Evolutionary conservation across 2,888 invertebrate species (phyloP), one percentile per base, ranked within the genome.

Genomic region (Acanthopleura granulata): DNA sequence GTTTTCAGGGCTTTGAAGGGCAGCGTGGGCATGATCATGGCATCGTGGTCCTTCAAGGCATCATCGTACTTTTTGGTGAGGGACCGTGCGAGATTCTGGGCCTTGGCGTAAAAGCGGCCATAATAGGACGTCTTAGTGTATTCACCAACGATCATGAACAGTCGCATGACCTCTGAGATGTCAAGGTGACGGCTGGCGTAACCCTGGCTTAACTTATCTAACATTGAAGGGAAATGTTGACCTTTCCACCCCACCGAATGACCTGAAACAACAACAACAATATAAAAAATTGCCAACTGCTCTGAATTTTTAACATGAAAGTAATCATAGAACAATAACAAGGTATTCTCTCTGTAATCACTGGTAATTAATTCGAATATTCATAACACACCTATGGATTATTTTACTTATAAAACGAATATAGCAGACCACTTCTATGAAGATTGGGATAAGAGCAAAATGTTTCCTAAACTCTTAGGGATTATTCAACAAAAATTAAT

Each of bases 21-120:
- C 49, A 82, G 57, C 14, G 87, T 87, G 16, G 87, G 86, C 84
- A 86, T 83, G 16, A 87, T 75, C 14, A 87, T 73, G 57, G 85
- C 84, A 62, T 87, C 86, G 75, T 79, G 83, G 30, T 79, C 74
- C 27, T 76, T 71, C 70, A 87, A 78, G 14, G 77, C 79, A 12
- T 79, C 74, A 61, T 87, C 79, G 69, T 87, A 86, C 9, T 76
- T 79, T 40, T 72, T 71, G 1, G 74, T 77, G 12, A 85, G 73
- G 11, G 73, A 72, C 25, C 76, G 69, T 12, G 73, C 51, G 49
- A 82, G 62, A 75, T 85, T 86, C 30, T 78, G 77, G 0, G 79
- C 81, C 62, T 83, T 85, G 18, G 80, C 72, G 61, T 77, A 79
- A 62, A 66, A 74, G 18, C 70, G 73, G 27, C 30, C 22, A 49